Base-by-base conservation (phyloP, 92 coral and sea anemone genomes). In the Meandrina meandrites region DNA sequence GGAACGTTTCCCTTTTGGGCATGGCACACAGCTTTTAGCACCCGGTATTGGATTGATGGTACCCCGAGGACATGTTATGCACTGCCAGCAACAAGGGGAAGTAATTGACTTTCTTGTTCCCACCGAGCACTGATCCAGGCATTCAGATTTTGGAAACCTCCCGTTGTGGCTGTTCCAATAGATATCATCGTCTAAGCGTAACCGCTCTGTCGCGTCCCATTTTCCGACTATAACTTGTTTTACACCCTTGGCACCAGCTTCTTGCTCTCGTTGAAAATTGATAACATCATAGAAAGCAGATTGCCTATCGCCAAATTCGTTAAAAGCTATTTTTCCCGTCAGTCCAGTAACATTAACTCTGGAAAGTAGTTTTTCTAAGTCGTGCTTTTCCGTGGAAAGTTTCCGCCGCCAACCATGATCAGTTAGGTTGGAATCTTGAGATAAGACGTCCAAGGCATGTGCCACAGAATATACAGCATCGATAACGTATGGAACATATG, bases 71-170 rank as follows among this genome's bases (percentile, higher is more conserved):
- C 91, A 88, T 70, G 24, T 58, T 22, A 82, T 50, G 76, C 88
- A 88, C 15, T 88, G 81, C 84, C 91, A 88, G 17, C 91, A 88
- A 28, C 91, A 88, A 18, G 87, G 66, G 6, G 79, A 71, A n/a
- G 68, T 76, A 14, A 36, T 21, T 1, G 91, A 73, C 22, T 82
- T 86, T 47, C 76, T 73, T 31, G 78, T 60, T 78, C 91, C 88
- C 1, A 80, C 78, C 27, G 82, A 45, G n/a, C 88, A 88, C 35
- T 42, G 75, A 15, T 31, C 80, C 35, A 35, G 51, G 81, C 81
- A 78, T 8, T 78, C 81, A 27, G 81, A 78, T 58, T 54, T 78
- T 31, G 81, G 81, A 27, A 30, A 10, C 36, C 17, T 6, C 53
- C 75, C 8, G 84, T 40, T 22, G 5, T 42, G 10, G 35, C 13